Base-by-base conservation (phyloP, 2,113 vertebrate genomes). In the Psammodynastes pulverulentus region DNA sequence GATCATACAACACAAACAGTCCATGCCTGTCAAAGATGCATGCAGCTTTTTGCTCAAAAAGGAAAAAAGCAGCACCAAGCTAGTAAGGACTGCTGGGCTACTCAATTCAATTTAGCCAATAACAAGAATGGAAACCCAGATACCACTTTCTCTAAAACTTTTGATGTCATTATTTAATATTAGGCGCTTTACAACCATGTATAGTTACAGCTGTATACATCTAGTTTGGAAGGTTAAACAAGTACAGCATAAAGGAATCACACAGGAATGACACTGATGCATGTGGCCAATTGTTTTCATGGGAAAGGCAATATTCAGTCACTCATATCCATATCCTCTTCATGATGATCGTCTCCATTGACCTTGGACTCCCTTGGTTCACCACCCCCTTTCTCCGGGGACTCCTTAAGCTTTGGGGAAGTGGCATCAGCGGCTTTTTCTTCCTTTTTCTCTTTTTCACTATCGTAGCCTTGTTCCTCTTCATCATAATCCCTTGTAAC, bases 241-340 rank as follows among this genome's bases (percentile, higher is more conserved):
- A 97, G 97, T 95, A 97, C 98, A 98, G 98, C 98, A 89, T 94
- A 95, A 97, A 97, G 96, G 96, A 97, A 97, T 95, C 96, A 97
- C 96, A 96, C 96, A 96, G 96, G 96, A 96, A 97, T 95, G 97
- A 97, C 95, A 96, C 96, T 34, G 94, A 94, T 88, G 95, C 96
- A 95, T 46, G 92, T 92, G 48, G 87, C 94, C 96, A 94, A 95
- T 56, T 12, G 91, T 29, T 86, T 3, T 58, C 51, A 79, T 91
- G 39, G 91, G 62, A 19, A 86, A 87, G 94, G 88, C 92, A 6
- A 13, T 13, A 24, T 49, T 98, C 97, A 99, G 96, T 99, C 99
- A 86, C 99, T 99, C 99, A 99, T 99, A 94, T 99, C 99, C 99
- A 99, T 99, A 97, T 99, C 99, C 95, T 99, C 99, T 88, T 99